phyloP scores from a whole-genome alignment of 2,888 invertebrate species.

The Hirudinaria manillensis region DNA sequence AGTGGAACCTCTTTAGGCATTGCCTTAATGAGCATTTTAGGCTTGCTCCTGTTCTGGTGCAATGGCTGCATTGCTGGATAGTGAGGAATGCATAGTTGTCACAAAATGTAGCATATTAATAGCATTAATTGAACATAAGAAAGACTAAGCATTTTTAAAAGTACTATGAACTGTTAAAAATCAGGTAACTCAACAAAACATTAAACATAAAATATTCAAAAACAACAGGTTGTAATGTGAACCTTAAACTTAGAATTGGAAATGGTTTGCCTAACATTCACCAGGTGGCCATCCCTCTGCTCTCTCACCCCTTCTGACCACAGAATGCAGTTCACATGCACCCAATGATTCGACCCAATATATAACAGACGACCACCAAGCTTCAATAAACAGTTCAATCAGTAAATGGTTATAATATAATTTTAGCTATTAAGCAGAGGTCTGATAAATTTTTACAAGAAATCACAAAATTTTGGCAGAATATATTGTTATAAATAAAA shows the following conservation, averaged over 20 bases:
- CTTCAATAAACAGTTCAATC: background rate
- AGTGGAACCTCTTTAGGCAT: constrained; percentile 3
- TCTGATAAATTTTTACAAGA: too few relatives aligned
- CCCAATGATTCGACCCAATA: constrained; percentile 87
- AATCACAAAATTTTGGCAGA: too few relatives aligned
- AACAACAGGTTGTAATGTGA: background rate
- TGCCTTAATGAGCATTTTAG: background rate
- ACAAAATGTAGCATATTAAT: background rate
- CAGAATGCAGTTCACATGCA: constrained; percentile 85
- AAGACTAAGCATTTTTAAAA: background rate
- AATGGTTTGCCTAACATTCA: constrained; percentile 8
- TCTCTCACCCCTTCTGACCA: constrained; percentile 59
- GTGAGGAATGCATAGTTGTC: too few relatives aligned
- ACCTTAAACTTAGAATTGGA: background rate
- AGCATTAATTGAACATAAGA: background rate
- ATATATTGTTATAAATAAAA: too few relatives aligned
- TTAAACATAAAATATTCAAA: background rate
- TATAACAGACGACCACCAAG: constrained; percentile 71
- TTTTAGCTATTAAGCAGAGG: too few relatives aligned
- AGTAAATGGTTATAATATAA: too few relatives aligned
- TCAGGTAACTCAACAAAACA: background rate
- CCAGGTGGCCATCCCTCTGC: background rate
- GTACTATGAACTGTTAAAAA: background rate
- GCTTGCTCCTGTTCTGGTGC: constrained; percentile 10
- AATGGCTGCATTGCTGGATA: constrained; percentile 5